Percentiles rank a stretch among this genome's conserved stretches.
These are phyloP conservation scores for Crotalus viridis DNA, from an alignment of 2,113 vertebrate genomes.

Conservation along the genomic window DNA sequence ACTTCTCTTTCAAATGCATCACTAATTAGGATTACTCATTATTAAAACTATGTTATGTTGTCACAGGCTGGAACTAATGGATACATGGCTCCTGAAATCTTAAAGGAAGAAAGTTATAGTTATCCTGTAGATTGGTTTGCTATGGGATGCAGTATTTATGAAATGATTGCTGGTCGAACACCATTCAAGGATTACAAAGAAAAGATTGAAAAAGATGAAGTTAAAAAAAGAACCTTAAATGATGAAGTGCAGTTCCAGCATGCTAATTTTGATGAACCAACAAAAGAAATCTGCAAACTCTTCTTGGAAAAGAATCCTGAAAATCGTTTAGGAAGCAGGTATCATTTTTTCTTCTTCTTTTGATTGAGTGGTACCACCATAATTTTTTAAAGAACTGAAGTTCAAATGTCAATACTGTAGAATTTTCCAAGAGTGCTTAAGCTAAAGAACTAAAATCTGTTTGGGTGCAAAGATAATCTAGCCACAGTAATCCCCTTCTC, in stretches of 20 bases:
- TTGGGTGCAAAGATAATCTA: background rate
- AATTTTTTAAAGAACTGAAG: background rate
- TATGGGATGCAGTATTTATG: slow-evolving; percentile 87
- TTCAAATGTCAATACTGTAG: background rate
- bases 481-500: background rate
- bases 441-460: background rate
- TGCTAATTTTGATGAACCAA: slow-evolving; percentile 74
- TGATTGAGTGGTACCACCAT: background rate
- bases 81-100: slow-evolving; percentile 90
- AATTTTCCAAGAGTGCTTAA: background rate
- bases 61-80: slow-evolving; percentile 85
- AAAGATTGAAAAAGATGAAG: slow-evolving; percentile 81
- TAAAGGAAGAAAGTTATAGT: slow-evolving; percentile 77
- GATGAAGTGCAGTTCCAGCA: slow-evolving; percentile 81
- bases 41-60: slow-evolving; percentile 47
- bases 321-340: slow-evolving; percentile 84
- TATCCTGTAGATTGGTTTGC: slow-evolving; percentile 90
- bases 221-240: slow-evolving; percentile 81
- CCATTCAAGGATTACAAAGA: slow-evolving; percentile 87
- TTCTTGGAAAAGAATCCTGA: slow-evolving; percentile 80
- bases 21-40: background rate
- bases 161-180: slow-evolving; percentile 84
- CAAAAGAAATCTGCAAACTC: slow-evolving; percentile 77
- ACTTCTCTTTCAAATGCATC: slow-evolving; percentile 2
- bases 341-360: slow-evolving; percentile 38